Conservation (phyloP, 2,888 invertebrate species). For the Sialis fuliginosa region DNA sequence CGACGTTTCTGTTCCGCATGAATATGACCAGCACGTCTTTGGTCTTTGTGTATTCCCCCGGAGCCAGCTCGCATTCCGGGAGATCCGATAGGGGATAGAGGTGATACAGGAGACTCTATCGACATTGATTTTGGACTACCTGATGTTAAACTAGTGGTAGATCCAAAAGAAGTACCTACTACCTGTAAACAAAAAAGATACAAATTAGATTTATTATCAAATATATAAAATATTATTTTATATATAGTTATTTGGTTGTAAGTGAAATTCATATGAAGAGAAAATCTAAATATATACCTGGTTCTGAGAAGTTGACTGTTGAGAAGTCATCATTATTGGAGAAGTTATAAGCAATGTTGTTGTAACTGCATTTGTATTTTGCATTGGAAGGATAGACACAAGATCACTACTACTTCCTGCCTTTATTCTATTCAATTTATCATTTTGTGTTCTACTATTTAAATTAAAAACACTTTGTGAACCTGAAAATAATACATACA, state of each 20-base stretch:
- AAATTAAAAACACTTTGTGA: conserved; percentile 2
- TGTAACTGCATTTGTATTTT: conserved; percentile 25
- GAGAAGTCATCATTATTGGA: conserved; percentile 23
- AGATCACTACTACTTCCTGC: neutral
- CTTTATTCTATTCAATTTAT: neutral
- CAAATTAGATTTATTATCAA: neutral
- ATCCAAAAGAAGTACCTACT: conserved; percentile 13
- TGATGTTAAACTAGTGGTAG: conserved; percentile 12
- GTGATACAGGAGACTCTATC: conserved; percentile 42
- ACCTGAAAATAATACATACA: conserved; percentile 1
- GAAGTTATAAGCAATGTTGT: conserved; percentile 24
- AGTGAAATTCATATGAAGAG: too few species aligned
- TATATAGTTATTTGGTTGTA: too few species aligned
- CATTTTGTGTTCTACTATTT: neutral
- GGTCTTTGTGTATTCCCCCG: conserved; percentile 37
- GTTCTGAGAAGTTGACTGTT: too few species aligned
- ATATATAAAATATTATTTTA: too few species aligned
- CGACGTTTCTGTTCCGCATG: conserved; percentile 92
- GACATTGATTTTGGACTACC: conserved; percentile 22
- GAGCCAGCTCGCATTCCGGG: conserved; percentile 25
- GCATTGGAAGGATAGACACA: conserved; percentile 27
- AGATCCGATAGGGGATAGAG: conserved; percentile 22
- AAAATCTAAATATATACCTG: too few species aligned
- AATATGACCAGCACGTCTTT: conserved; percentile 73
- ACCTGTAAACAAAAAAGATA: conserved; percentile 7